Percentiles rank a stretch among this genome's conserved stretches.
Evolutionary conservation across 2,797 vertebrate species (phyloP).

Genomic region (Dicrostonyx torquatus): DNA sequence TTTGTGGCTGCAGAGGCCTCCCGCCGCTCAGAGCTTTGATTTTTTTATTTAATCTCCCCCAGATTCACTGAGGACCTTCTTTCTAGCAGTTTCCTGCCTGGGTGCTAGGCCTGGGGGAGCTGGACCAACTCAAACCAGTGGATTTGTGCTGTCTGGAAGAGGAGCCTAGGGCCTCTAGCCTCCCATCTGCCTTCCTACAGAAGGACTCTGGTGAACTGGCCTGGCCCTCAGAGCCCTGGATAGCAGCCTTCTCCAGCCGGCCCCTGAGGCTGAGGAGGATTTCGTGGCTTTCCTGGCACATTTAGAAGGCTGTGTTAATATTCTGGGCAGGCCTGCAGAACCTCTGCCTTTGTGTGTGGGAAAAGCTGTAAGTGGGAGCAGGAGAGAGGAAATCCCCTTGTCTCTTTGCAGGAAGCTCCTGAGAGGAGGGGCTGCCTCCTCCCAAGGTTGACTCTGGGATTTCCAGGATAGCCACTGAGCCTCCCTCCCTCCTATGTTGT

Average conservation of each 20-base stretch:
- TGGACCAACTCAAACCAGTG: constrained; percentile 43
- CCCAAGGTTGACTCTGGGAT: rapidly evolving
- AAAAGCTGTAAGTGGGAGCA: background rate
- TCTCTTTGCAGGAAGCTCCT: background rate
- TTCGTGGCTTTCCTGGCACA: background rate
- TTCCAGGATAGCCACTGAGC: background rate
- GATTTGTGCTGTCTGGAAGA: constrained; percentile 76
- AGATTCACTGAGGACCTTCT: background rate
- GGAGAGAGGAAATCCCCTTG: background rate
- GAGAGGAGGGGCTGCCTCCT: background rate
- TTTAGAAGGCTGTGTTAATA: constrained; percentile 17
- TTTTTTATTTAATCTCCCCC: constrained; percentile 15
- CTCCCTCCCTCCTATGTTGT: rapidly evolving
- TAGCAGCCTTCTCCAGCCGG: constrained; percentile 43
- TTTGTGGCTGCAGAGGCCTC: constrained; percentile 39
- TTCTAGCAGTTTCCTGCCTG: background rate
- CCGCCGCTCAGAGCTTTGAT: background rate
- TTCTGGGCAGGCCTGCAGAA: constrained; percentile 56
- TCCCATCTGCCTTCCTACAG: background rate
- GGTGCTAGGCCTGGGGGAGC: constrained; percentile 50
- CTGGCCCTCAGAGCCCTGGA: constrained; percentile 38
- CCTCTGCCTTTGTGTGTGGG: background rate
- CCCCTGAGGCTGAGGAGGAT: constrained; percentile 37
- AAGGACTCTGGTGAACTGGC: constrained; percentile 62
- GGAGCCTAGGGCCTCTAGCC: constrained; percentile 42